Evolutionary conservation across 2,113 vertebrate genomes (phyloP), one percentile per base, ranked within the genome.

Genomic region (Grammatotria lemairii): DNA sequence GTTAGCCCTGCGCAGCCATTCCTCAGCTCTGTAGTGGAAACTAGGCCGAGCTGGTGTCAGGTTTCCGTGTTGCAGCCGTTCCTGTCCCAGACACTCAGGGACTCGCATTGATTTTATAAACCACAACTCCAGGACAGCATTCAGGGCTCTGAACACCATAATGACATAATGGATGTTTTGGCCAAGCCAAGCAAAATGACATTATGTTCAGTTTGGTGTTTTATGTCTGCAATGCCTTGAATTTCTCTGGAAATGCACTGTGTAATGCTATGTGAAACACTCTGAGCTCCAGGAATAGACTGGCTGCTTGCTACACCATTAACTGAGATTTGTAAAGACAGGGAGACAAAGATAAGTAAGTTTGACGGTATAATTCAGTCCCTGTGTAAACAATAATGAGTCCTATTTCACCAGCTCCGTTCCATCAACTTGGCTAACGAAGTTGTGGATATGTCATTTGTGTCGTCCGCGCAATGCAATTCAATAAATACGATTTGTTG

Each of bases 21-120:
- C 26, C 33, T 49, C 80, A 17, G 78, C 79, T 81, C 89, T 87
- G 85, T 78, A 79, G 80, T 87, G 57, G 89, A 90, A 91, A 90
- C 85, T 86, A 58, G 83, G 58, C 82, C 89, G 84, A 83, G 40
- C 68, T 28, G 90, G 95, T 95, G 90, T 96, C 95, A 81, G 82
- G 82, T 96, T 95, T 94, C 94, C 19, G 45, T 75, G 47, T 89
- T 89, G 87, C 87, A 93, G 91, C 90, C 81, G 80, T 89, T 93
- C 86, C 84, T 85, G 83, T 84, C 63, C 42, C 86, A 91, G 82
- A 87, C 90, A 85, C 85, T 78, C 60, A 55, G 57, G 83, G 86
- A 75, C 90, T 82, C 10, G 1, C 89, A 96, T 95, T 92, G 94
- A 96, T 95, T 88, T 75, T 90, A 42, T 75, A 79, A 90, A 88